Evolutionary conservation across 35 echinoderm and acorn worm genomes (phyloP), one percentile per base, ranked within the genome.

Genomic region (Apostichopus californicus): DNA sequence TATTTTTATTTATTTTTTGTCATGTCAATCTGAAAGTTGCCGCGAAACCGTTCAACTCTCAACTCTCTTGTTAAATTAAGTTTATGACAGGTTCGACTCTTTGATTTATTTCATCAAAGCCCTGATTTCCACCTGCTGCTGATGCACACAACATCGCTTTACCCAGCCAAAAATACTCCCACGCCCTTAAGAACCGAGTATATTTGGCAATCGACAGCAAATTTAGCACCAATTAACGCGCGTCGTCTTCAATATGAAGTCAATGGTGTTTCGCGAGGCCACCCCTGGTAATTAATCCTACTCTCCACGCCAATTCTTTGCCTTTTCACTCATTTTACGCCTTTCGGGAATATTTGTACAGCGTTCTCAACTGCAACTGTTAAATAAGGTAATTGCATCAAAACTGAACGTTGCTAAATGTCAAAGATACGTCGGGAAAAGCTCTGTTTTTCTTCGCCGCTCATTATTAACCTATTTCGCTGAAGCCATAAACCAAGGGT

Each of bases 161-260:
- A 26, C 55, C 5, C 81, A 55, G 57, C 81, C 54, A 85, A 85
- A 85, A 85, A 85, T 85, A 85, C 81, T 85, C 81, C 81, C 81
- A 85, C 81, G 81, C 55, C 81, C 81, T 23, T 9, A 85, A 85
- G 81, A 85, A 59, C 81, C 18, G 54, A 85, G 57, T 85, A 85
- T 85, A 85, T 85, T 85, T 85, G 81, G 81, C 81, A 60, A 85
- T 85, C 57, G 81, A 85, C 81, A 85, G 81, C 57, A 85, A 85
- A 85, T 85, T 85, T 85, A 85, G 81, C 81, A 85, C 55, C 54
- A 85, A 85, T 85, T 85, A 85, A 58, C 28, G 81, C 54, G 57
- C 55, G 55, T 25, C 9, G 81, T 55, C 4, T 22, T 85, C 55
- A 85, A 56, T 85, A 21, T 23, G 81, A 59, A 85, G 81, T 85